phyloP scores from a whole-genome alignment of 2,797 vertebrate genomes.

The Triplophysa bombifrons region DNA sequence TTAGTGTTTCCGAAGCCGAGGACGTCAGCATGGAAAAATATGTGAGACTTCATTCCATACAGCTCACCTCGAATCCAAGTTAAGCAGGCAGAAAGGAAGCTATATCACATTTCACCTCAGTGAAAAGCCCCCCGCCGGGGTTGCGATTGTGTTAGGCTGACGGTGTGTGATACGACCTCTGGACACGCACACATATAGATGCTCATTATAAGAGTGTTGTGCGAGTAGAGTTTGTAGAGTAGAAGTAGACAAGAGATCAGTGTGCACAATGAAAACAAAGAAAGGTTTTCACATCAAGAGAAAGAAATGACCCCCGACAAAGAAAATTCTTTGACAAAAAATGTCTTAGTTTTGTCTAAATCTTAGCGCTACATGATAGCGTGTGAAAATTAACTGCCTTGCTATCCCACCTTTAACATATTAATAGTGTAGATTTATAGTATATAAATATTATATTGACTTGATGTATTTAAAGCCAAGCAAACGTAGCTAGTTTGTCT shows the following conservation, averaged over 20 bases:
- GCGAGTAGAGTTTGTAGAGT: constrained; percentile 2
- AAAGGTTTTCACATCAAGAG: constrained; percentile 11
- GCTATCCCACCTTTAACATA: too few species aligned
- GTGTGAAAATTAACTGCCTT: not conserved
- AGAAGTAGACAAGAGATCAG: constrained; percentile 23
- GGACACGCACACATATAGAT: constrained; percentile 24
- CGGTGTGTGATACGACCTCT: constrained; percentile 60
- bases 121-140: constrained; percentile 50
- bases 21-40: constrained; percentile 49
- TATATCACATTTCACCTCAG: constrained; percentile 46
- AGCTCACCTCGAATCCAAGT: constrained; percentile 47
- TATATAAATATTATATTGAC: too few species aligned
- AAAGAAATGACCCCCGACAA: not conserved
- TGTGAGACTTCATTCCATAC: constrained; percentile 49
- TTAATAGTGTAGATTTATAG: too few species aligned
- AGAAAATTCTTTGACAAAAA: too few species aligned
- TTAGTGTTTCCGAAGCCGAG: constrained; percentile 21
- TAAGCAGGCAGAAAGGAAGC: constrained; percentile 31
- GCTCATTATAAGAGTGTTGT: constrained; percentile 8
- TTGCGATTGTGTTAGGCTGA: constrained; percentile 63
- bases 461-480: too few species aligned
- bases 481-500: too few species aligned
- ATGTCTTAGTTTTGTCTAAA: not conserved
- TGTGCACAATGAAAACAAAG: constrained; percentile 16
- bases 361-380: not conserved